Evolutionary conservation across 2,113 vertebrate species (phyloP).

Genomic region (Bucco capensis): DNA sequence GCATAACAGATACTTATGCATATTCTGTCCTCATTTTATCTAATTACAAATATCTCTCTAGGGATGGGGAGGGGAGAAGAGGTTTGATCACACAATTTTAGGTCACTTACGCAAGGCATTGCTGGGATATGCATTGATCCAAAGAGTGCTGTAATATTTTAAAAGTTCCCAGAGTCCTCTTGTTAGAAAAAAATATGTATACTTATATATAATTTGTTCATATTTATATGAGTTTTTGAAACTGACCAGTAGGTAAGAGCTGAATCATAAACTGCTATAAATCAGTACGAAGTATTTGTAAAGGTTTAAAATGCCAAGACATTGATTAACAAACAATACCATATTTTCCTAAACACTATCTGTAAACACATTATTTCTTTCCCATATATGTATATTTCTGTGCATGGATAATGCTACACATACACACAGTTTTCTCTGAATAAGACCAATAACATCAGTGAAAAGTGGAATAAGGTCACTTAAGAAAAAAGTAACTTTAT

Average conservation of each 20-base stretch:
- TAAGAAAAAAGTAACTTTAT: neutral
- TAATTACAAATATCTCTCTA: conserved; percentile 74
- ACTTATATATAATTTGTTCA: neutral
- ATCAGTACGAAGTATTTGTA: conserved; percentile 5
- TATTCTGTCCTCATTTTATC: conserved; percentile 77
- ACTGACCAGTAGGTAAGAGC: neutral
- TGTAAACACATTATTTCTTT: neutral
- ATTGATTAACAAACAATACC: neutral
- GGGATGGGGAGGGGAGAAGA: conserved; percentile 59
- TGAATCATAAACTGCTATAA: neutral
- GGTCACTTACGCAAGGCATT: conserved; percentile 65
- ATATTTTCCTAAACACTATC: neutral
- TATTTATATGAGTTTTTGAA: neutral
- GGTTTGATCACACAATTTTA: conserved; percentile 70
- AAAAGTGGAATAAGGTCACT: neutral
- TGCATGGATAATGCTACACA: neutral
- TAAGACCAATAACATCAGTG: neutral
- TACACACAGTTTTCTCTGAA: neutral
- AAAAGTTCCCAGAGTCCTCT: conserved; percentile 38
- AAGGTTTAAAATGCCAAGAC: neutral
- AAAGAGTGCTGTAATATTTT: conserved; percentile 5
- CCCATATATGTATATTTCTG: neutral
- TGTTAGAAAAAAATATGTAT: neutral
- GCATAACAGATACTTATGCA: conserved; percentile 75
- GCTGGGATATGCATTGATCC: conserved; percentile 53